Evolutionary conservation across 2,888 invertebrate genomes (phyloP), one percentile per base, ranked within the genome.

Genomic region (Diadegma fenestrale): DNA sequence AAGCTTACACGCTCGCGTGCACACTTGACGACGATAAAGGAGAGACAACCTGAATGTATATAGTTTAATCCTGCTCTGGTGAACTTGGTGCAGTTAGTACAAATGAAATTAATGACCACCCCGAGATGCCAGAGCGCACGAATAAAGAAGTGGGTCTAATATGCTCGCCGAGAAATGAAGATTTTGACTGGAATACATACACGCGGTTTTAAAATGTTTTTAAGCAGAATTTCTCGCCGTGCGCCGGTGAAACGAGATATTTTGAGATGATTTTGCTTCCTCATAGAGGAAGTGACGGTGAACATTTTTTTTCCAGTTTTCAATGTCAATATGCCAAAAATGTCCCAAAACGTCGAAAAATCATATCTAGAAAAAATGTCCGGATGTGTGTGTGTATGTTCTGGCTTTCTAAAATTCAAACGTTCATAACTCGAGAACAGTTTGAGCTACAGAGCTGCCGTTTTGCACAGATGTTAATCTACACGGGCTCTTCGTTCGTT

Each of bases 21-120:
- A 61, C 58, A 68, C 68, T 41, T 69, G 54, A 58, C 33, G 66
- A 80, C 73, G 54, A 80, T 61, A 61, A 61, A 48, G 69, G 58
- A 58, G 58, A 58, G 45, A 69, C 66, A 45, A 64, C 43, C 51
- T 58, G 30, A 37, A 80, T 58, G 48, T 76, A 43, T 41, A 71
- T 22, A 14, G 43, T 58, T 45, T 37, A 64, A 48, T 66, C 43
- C 51, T 30, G 26, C 64, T 54, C 64, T n/a, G 68, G 19, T 75
- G 43, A 75, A 61, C 73, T 45, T 63, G 41, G 72, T 58, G 43
- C 10, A 14, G 37, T 26, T n/a, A 33, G 33, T 58, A 72, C 64
- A 43, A 78, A 82, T 66, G 33, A 51, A 61, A 72, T 72, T 69
- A 78, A 78, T 78, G 78, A 51, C 14, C 17, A 30, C 71, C 54